phyloP scores from a whole-genome alignment of 2,113 vertebrate genomes.

The Albula glossodonta region DNA sequence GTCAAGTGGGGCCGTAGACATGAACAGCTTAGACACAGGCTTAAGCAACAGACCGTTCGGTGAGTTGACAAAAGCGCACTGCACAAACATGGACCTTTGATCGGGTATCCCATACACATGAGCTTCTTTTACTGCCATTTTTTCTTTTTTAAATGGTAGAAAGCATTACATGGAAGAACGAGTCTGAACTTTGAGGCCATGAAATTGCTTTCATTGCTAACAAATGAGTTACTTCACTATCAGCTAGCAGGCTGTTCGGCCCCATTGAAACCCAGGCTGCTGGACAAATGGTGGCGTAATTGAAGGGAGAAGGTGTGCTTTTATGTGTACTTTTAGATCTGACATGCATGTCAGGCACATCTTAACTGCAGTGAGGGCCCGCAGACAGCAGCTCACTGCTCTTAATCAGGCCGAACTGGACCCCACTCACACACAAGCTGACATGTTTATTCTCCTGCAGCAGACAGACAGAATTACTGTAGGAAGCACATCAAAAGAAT shows the following conservation, averaged over 20 bases:
- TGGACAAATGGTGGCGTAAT: not conserved
- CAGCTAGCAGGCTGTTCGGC: constrained; percentile 10
- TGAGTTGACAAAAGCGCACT: no score
- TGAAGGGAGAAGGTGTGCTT: not conserved
- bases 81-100: not conserved
- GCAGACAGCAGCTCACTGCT: not conserved
- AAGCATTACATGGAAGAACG: not conserved
- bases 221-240: constrained; percentile 21
- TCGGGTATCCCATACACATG: not conserved
- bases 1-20: no score
- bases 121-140: no score
- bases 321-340: constrained; percentile 1
- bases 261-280: constrained; percentile 35
- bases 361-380: constrained; percentile 1
- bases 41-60: no score
- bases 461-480: not conserved
- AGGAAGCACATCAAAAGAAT: not conserved
- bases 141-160: no score
- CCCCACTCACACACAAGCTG: constrained; percentile 6
- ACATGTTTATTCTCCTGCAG: not conserved
- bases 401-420: constrained; percentile 23
- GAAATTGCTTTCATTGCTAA: constrained; percentile 13
- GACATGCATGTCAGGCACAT: constrained; percentile 12
- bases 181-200: constrained; percentile 27
- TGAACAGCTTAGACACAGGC: no score